These are phyloP conservation scores for Microcebus tavaratra DNA, from an alignment of 2,113 vertebrate genomes.

Conservation along the genomic window DNA sequence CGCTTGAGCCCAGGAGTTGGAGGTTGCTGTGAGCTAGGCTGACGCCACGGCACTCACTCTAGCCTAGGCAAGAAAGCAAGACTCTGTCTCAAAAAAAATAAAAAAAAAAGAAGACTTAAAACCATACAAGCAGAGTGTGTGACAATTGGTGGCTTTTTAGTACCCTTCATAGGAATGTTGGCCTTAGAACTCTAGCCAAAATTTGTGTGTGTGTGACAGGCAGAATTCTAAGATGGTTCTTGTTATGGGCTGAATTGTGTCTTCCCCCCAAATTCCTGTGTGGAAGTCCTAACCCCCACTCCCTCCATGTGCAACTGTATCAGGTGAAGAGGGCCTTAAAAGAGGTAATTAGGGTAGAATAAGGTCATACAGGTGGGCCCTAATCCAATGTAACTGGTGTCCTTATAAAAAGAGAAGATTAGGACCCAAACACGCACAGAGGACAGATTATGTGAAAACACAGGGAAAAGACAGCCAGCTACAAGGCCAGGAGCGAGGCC, in stretches of 20 bases:
- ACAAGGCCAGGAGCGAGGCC: too few relatives aligned
- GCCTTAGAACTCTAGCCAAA: not conserved
- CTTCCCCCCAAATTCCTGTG: not conserved
- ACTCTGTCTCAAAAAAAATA: too few relatives aligned
- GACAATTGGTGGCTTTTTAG: not conserved
- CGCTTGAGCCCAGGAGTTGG: too few relatives aligned
- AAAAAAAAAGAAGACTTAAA: not conserved
- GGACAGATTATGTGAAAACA: too few relatives aligned
- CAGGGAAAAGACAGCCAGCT: too few relatives aligned
- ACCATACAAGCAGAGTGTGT: not conserved
- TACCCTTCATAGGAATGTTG: not conserved
- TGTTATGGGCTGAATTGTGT: not conserved
- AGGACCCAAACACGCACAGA: too few relatives aligned
- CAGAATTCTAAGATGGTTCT: not conserved
- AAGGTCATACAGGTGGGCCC: too few relatives aligned
- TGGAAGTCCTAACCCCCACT: not conserved
- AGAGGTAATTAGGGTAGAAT: not conserved
- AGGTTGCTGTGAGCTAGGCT: too few relatives aligned
- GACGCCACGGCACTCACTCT: too few relatives aligned
- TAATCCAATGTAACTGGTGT: too few relatives aligned
- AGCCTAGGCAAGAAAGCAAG: too few relatives aligned
- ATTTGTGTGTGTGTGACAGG: not conserved
- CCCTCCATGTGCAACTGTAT: not conserved
- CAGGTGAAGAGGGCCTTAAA: not conserved
- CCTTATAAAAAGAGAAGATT: too few relatives aligned